A percentile compares a stretch with the other conserved stretches of the same genome.
These are phyloP conservation scores for Mylabris sibirica DNA, from an alignment of 2,888 invertebrate species.

Conservation along the genomic window DNA sequence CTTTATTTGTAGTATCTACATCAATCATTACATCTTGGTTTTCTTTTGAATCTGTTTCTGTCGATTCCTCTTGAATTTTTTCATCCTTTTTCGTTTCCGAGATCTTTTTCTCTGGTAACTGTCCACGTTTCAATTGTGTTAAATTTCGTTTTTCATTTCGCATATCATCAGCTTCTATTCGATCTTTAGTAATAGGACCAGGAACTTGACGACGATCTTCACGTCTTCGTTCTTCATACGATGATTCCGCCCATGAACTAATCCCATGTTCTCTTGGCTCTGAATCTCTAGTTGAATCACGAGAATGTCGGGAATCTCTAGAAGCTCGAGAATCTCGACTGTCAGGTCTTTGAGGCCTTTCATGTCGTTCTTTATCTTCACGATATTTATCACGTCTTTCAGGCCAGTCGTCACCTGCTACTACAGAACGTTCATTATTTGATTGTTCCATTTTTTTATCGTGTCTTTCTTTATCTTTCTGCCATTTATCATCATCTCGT, in stretches of 20 bases:
- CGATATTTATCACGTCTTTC: conserved; percentile 48
- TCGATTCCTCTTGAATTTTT: conserved; percentile 40
- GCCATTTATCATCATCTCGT: conserved; percentile 53
- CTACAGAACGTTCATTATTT: conserved; percentile 27
- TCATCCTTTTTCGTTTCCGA: conserved; percentile 47
- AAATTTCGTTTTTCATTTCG: conserved; percentile 63
- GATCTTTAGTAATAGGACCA: conserved; percentile 68
- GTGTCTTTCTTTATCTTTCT: conserved; percentile 39
- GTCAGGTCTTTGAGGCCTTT: conserved; percentile 67
- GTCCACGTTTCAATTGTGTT: conserved; percentile 64
- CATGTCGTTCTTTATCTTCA: conserved; percentile 56
- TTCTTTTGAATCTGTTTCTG: conserved; percentile 35
- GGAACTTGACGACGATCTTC: conserved; percentile 64
- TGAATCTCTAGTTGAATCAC: conserved; percentile 63
- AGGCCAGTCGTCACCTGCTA: conserved; percentile 49
- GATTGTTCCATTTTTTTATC: conserved; percentile 35
- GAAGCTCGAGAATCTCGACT: conserved; percentile 67
- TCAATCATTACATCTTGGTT: conserved; percentile 36
- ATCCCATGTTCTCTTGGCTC: conserved; percentile 53
- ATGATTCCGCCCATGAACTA: conserved; percentile 63
- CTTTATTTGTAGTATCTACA: conserved; percentile 50
- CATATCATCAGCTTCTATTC: conserved; percentile 67
- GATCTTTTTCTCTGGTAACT: conserved; percentile 49
- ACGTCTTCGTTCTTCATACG: conserved; percentile 56
- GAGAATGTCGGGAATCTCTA: conserved; percentile 63